Conservation (phyloP, 2,797 vertebrate species). For the Remorina albescens region DNA sequence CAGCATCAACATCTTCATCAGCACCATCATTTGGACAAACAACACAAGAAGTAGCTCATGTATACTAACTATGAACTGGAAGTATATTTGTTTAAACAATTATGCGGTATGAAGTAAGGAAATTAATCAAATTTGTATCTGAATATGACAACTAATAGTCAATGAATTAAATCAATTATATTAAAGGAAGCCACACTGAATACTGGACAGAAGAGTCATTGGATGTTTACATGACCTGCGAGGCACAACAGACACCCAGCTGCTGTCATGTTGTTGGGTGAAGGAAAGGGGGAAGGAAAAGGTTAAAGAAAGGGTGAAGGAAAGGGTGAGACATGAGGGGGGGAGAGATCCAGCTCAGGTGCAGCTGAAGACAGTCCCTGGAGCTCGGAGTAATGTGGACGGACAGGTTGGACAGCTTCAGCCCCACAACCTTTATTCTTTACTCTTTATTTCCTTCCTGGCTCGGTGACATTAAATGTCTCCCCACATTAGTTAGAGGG, state of each 20-base stretch:
- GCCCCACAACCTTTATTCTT: not conserved
- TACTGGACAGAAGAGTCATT: not conserved
- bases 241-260: too few relatives aligned
- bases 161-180: too few relatives aligned
- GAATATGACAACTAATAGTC: too few relatives aligned
- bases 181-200: not conserved
- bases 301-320: too few relatives aligned
- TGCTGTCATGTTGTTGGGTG: too few relatives aligned
- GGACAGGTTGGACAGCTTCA: conserved; percentile 70
- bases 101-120: too few relatives aligned
- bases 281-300: too few relatives aligned
- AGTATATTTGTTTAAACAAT: too few relatives aligned
- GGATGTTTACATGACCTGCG: not conserved
- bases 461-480: not conserved
- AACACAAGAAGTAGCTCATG: not conserved
- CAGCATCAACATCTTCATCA: not conserved
- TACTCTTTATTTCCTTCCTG: not conserved
- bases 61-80: not conserved
- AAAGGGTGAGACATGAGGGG: too few relatives aligned
- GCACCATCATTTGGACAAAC: not conserved
- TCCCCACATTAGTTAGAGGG: not conserved
- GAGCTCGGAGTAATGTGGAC: conserved; percentile 46
- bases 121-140: too few relatives aligned
- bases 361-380: not conserved
- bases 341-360: too few relatives aligned